These are phyloP conservation scores for Drosophila kurseongensis DNA, from an alignment of 1,140 invertebrate genomes.

Conservation along the genomic window DNA sequence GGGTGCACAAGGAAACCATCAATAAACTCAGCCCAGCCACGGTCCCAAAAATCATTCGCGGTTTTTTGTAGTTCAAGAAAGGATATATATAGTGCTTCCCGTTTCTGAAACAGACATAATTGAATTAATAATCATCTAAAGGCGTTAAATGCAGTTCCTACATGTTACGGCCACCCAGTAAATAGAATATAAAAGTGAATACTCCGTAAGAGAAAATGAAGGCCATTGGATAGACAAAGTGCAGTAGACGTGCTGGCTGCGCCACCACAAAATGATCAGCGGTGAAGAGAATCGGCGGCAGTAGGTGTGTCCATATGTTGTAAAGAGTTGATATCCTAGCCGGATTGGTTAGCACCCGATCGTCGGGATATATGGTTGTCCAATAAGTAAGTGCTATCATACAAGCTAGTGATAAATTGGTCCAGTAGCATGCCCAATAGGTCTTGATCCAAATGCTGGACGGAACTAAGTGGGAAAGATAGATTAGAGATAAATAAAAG, in stretches of 20 bases:
- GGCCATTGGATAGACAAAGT: slow-evolving; percentile 88
- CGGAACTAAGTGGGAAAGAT: not conserved
- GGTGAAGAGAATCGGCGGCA: slow-evolving; percentile 89
- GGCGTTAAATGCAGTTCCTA: slow-evolving; percentile 55
- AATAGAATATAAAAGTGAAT: slow-evolving; percentile 89
- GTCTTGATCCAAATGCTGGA: not conserved
- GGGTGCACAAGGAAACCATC: not conserved
- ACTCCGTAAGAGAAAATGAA: slow-evolving; percentile 87
- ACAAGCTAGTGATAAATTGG: slow-evolving; percentile 11
- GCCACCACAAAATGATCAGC: slow-evolving; percentile 88
- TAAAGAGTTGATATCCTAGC: not conserved
- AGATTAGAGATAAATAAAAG: too few relatives aligned
- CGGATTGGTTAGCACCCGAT: not conserved
- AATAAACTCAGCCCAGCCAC: not conserved
- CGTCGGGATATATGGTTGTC: slow-evolving; percentile 14
- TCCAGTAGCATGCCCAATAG: slow-evolving; percentile 60
- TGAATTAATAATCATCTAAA: not conserved
- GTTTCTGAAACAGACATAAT: slow-evolving; percentile 4
- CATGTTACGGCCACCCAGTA: slow-evolving; percentile 88
- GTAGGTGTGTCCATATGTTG: slow-evolving; percentile 89
- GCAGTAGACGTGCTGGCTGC: slow-evolving; percentile 88
- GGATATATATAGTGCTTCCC: slow-evolving; percentile 32
- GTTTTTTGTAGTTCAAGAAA: slow-evolving; percentile 30
- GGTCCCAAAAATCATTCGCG: rapidly evolving
- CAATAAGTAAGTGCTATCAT: slow-evolving; percentile 26